These are phyloP conservation scores for Percopsis transmontana DNA, from an alignment of 2,113 vertebrate genomes.

Conservation along the genomic window DNA sequence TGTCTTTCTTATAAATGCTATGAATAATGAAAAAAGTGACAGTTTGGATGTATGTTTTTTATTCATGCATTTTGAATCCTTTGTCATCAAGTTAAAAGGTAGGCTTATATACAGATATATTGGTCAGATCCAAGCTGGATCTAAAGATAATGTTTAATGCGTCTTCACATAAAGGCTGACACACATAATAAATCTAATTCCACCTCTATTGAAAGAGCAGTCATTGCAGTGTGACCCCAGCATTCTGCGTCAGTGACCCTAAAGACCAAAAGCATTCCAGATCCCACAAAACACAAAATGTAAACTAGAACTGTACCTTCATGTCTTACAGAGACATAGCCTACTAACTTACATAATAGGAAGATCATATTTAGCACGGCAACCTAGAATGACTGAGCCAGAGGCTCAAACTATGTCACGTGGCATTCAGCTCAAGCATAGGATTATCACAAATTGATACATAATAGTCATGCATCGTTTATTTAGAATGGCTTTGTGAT, in stretches of 20 bases:
- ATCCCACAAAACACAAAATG: not conserved
- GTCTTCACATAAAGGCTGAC: not conserved
- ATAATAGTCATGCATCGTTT: not conserved
- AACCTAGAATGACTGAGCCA: not conserved
- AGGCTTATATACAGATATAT: too few species aligned
- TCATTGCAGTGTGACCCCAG: not conserved
- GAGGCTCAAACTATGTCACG: not conserved
- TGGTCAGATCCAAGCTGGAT: not conserved
- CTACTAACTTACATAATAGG: too few species aligned
- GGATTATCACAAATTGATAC: not conserved
- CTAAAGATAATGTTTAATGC: not conserved
- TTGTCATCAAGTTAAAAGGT: too few species aligned
- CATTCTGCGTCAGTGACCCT: not conserved
- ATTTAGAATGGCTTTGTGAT: not conserved
- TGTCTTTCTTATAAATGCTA: too few species aligned
- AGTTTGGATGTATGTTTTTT: not conserved
- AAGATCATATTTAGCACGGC: too few species aligned
- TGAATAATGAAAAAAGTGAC: too few species aligned
- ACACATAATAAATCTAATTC: not conserved
- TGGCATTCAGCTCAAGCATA: not conserved
- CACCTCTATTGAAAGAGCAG: not conserved
- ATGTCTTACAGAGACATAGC: not conserved
- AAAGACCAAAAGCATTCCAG: too few species aligned
- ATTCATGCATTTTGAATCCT: not conserved
- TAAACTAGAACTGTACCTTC: not conserved